Percentiles rank a stretch among this genome's conserved stretches.
phyloP scores from a whole-genome alignment of 2,113 vertebrate genomes.

The Phalacrocorax carbo region DNA sequence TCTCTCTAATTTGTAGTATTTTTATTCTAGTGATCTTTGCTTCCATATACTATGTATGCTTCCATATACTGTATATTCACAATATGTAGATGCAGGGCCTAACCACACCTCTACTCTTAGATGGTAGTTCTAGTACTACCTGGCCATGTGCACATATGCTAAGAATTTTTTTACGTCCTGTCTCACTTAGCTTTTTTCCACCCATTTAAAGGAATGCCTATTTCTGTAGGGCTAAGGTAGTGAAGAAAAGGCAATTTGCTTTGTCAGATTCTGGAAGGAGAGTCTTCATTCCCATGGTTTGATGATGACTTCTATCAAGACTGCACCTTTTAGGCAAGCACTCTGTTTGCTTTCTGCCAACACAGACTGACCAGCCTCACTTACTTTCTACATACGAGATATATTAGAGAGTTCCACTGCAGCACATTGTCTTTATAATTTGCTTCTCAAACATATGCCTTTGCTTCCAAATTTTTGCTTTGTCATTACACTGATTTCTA shows the following conservation, averaged over 20 bases:
- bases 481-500: neutral
- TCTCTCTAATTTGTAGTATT: neutral
- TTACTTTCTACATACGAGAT: neutral
- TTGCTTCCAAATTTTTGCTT: neutral
- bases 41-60: neutral
- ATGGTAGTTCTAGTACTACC: neutral
- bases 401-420: neutral
- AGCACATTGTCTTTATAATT: neutral
- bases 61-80: neutral
- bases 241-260: neutral
- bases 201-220: neutral
- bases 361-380: neutral
- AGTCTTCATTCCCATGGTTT: neutral
- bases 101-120: fast-evolving
- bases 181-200: neutral
- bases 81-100: neutral
- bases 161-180: neutral
- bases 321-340: neutral
- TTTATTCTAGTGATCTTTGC: neutral
- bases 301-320: neutral
- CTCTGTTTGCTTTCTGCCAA: neutral
- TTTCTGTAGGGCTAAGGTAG: neutral
- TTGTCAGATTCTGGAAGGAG: neutral
- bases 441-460: neutral
- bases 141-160: fast-evolving